Evolutionary conservation across 2,888 invertebrate species (phyloP).

Genomic region (Incurvaria masculella): DNA sequence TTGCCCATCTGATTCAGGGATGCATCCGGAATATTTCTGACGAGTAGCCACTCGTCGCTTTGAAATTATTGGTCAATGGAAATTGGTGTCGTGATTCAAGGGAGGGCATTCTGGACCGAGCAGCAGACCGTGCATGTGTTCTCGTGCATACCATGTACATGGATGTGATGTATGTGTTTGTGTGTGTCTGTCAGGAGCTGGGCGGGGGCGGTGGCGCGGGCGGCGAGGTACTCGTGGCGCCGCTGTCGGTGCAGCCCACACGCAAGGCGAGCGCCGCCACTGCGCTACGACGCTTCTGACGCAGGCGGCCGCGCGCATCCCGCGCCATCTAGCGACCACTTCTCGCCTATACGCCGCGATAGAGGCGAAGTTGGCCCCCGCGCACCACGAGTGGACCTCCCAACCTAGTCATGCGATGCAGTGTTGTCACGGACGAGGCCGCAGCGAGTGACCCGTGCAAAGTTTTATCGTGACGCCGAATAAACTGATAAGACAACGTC

Average conservation of each 20-base stretch:
- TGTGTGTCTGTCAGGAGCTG: no score
- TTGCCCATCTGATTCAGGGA: no score
- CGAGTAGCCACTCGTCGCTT: no score
- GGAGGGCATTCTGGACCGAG: no score
- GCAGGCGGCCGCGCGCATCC: constrained; percentile 7
- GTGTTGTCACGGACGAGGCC: background rate
- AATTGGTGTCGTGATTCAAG: no score
- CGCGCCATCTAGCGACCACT: constrained; percentile 1
- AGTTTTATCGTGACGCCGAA: no score
- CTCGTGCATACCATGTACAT: no score
- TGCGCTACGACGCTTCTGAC: constrained; percentile 69
- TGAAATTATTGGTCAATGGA: no score
- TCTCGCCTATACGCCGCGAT: background rate
- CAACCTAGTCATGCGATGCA: background rate
- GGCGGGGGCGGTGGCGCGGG: constrained; percentile 57
- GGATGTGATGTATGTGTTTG: no score
- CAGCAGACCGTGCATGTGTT: no score
- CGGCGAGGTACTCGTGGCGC: constrained; percentile 65
- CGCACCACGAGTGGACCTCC: background rate
- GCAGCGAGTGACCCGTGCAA: background rate
- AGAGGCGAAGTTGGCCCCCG: background rate
- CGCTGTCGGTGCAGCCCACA: constrained; percentile 81
- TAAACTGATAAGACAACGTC: background rate
- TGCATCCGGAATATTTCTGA: no score
- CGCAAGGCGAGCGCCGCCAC: constrained; percentile 71